These are phyloP conservation scores for Puffinus mauretanicus DNA, from an alignment of 2,113 vertebrate genomes.

Conservation along the genomic window DNA sequence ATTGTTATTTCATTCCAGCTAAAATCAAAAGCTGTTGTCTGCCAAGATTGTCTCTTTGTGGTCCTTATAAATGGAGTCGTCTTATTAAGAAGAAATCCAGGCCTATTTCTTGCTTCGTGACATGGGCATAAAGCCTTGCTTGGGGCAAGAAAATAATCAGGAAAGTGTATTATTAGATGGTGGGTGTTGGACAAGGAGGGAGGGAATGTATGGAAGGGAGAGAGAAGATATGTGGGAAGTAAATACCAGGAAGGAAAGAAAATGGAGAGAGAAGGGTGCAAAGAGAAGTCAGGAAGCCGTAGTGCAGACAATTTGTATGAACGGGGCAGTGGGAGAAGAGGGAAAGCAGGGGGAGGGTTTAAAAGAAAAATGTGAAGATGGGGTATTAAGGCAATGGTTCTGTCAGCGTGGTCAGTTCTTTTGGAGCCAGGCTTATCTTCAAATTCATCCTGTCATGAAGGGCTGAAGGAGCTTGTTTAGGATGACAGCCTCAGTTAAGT, in stretches of 20 bases:
- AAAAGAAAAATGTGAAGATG: neutral
- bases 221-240: neutral
- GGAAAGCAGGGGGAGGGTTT: neutral
- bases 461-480: neutral
- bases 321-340: neutral
- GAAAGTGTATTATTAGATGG: neutral
- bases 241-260: neutral
- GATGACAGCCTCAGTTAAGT: neutral
- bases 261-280: neutral
- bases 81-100: slow-evolving; percentile 7
- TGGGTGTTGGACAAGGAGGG: neutral
- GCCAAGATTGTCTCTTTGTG: slow-evolving; percentile 23
- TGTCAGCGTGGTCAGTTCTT: neutral
- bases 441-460: neutral
- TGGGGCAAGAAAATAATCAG: neutral
- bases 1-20: slow-evolving; percentile 22
- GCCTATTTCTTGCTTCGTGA: neutral
- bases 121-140: neutral
- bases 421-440: neutral
- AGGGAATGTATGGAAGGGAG: neutral
- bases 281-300: neutral
- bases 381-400: neutral
- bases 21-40: slow-evolving; percentile 32
- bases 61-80: neutral
- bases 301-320: neutral